Conservation (phyloP, 2,113 vertebrate species). For the Sarotherodon lohbergeri region DNA sequence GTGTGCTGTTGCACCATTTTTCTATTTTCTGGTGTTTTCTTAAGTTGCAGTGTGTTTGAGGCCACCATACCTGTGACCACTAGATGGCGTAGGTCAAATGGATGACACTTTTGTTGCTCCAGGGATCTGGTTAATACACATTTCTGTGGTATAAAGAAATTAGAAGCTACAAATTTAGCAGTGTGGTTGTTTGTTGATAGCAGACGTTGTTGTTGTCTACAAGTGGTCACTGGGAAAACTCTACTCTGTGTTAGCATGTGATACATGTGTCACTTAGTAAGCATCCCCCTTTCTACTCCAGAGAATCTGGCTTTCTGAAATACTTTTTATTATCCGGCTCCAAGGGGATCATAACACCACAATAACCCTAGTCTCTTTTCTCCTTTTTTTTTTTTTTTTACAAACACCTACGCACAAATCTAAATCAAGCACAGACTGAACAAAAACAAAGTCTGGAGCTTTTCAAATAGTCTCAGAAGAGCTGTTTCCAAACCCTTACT, state of each 20-base stretch:
- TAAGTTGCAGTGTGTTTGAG: neutral
- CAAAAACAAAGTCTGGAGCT: constrained; percentile 63
- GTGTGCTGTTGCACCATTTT: neutral
- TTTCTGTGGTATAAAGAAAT: neutral
- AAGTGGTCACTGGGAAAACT: neutral
- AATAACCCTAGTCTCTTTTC: constrained; percentile 37
- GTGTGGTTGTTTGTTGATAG: neutral
- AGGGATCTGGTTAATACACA: neutral
- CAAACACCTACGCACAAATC: constrained; percentile 53
- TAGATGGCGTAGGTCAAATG: neutral
- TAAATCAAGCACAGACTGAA: constrained; percentile 64
- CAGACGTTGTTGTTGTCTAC: neutral
- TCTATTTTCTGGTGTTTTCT: neutral
- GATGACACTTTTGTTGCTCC: neutral
- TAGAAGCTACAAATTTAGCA: neutral
- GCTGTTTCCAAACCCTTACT: constrained; percentile 47
- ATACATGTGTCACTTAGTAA: constrained; percentile 27
- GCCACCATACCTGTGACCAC: neutral
- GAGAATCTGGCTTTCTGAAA: constrained; percentile 35
- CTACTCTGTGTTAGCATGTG: neutral
- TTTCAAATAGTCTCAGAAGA: constrained; percentile 59
- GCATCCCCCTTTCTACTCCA: constrained; percentile 30
- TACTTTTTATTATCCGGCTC: constrained; percentile 39
- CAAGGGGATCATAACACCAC: constrained; percentile 43
- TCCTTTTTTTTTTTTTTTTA: constrained; percentile 1